Evolutionary conservation across 30 jellyfish, hydroid and myxozoan species (phyloP).

Genomic region (Nemopilema nomurai): DNA sequence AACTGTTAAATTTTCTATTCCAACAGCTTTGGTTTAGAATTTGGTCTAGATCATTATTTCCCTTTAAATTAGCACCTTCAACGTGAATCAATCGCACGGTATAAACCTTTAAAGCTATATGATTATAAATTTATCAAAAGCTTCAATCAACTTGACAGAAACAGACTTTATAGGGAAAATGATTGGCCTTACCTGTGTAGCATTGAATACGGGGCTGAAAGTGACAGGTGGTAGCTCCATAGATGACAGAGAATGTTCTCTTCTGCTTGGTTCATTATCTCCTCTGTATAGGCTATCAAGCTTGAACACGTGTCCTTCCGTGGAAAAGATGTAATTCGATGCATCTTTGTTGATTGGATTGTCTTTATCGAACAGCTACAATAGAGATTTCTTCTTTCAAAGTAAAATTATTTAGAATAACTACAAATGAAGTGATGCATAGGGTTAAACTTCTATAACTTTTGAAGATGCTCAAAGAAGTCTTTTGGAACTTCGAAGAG

Average conservation of each 20-base stretch:
- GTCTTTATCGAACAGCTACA: constrained; percentile 85
- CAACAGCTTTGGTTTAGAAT: too few relatives aligned
- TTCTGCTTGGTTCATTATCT: background rate
- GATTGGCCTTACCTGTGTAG: constrained; percentile 34
- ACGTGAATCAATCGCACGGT: too few relatives aligned
- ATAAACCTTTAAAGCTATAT: too few relatives aligned
- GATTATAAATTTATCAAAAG: too few relatives aligned
- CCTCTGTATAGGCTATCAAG: constrained; percentile 79
- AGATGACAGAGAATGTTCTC: background rate
- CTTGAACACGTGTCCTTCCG: constrained; percentile 95
- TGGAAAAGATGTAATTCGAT: constrained; percentile 89
- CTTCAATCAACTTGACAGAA: too few relatives aligned
- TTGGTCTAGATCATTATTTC: too few relatives aligned
- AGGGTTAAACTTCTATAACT: too few relatives aligned
- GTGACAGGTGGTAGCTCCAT: constrained; percentile 25
- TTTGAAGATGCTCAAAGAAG: too few relatives aligned
- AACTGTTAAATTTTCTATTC: too few relatives aligned
- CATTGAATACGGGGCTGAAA: constrained; percentile 16
- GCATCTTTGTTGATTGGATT: constrained; percentile 91
- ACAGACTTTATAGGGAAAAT: too few relatives aligned
- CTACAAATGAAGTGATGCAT: background rate
- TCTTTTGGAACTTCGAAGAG: too few relatives aligned
- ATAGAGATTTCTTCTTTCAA: background rate
- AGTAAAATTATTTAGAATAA: background rate
- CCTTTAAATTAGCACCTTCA: too few relatives aligned